Percentiles rank a stretch among this genome's conserved stretches.
These are phyloP conservation scores for Crepidodera aurea DNA, from an alignment of 2,888 invertebrate genomes.

Conservation along the genomic window DNA sequence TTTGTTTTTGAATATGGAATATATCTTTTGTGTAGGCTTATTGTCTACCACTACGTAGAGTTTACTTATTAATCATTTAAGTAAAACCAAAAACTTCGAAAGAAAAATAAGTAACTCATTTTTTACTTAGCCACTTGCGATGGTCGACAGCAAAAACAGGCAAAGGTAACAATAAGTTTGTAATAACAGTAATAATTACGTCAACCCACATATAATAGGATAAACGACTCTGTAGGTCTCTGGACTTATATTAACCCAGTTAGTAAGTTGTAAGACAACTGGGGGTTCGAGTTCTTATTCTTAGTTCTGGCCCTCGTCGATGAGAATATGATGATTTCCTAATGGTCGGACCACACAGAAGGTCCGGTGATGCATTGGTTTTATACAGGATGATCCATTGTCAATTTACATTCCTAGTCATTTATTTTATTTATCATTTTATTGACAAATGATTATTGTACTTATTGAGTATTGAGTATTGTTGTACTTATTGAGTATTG, in stretches of 20 bases:
- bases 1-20: too few species aligned
- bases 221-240: slow-evolving; percentile 4
- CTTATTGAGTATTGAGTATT: too few species aligned
- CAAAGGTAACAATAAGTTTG: background rate
- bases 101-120: too few species aligned
- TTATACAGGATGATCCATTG: slow-evolving; percentile 17
- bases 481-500: too few species aligned
- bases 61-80: too few species aligned
- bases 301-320: slow-evolving; percentile 1
- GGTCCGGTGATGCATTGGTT: slow-evolving; percentile 8
- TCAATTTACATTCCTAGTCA: background rate
- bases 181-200: background rate
- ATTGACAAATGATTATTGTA: too few species aligned
- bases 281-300: slow-evolving; percentile 7
- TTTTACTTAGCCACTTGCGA: too few species aligned
- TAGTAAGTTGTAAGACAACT: background rate
- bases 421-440: too few species aligned
- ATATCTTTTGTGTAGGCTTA: too few species aligned
- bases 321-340: slow-evolving; percentile 20
- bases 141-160: background rate
- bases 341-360: slow-evolving; percentile 26
- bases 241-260: slow-evolving; percentile 1
- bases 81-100: too few species aligned
- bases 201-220: background rate
- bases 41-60: too few species aligned